Percentiles rank a stretch among this genome's conserved stretches.
phyloP scores from a whole-genome alignment of 2,113 vertebrate genomes.

The Amia ocellicauda region DNA sequence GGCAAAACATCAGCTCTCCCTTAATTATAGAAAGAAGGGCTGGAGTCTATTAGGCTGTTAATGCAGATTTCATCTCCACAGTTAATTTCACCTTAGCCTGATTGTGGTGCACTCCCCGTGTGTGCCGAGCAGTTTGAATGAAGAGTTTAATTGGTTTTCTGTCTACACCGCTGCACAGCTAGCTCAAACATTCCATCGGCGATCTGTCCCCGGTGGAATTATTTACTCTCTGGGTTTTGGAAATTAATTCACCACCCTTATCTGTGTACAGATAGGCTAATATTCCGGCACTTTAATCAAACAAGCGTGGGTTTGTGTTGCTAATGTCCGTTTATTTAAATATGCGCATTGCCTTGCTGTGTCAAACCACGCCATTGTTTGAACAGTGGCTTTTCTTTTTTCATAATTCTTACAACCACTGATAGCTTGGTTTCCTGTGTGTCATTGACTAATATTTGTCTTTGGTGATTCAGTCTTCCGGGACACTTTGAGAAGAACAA shows the following conservation, averaged over 20 bases:
- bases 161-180: not conserved
- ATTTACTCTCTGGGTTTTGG: not conserved
- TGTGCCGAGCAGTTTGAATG: not conserved
- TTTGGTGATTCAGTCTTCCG: not conserved
- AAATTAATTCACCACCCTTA: conserved; percentile 2
- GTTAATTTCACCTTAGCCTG: conserved; percentile 12
- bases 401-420: not conserved
- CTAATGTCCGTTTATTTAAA: not conserved
- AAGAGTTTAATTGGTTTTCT: conserved; percentile 18
- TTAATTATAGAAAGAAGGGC: conserved; percentile 17
- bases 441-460: conserved; percentile 12
- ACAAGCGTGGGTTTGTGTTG: not conserved
- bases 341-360: not conserved
- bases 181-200: not conserved
- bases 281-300: not conserved
- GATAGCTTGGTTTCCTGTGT: not conserved
- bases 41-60: conserved; percentile 10
- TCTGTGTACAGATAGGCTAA: conserved; percentile 2
- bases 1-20: no score
- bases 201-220: not conserved
- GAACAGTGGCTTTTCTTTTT: not conserved
- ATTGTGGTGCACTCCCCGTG: conserved; percentile 6
- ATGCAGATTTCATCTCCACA: conserved; percentile 16
- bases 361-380: not conserved
- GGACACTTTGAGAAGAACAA: not conserved